Evolutionary conservation across 2,797 vertebrate species (phyloP), one percentile per base, ranked within the genome.

Genomic region (Sebastes iracundus): DNA sequence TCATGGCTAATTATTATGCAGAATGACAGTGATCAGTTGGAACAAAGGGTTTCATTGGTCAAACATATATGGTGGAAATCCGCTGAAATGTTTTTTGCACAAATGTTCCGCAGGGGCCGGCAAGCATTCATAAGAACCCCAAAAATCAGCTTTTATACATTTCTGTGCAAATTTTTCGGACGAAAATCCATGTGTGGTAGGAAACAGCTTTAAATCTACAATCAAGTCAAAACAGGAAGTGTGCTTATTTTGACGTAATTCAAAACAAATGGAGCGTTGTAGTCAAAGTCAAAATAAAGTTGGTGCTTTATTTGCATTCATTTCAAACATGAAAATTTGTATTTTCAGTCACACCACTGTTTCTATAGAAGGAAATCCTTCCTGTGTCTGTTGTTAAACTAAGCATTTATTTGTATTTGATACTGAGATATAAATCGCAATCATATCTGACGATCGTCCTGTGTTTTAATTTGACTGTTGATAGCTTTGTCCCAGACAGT

Each of bases 401-500:
- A 63, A 55, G 61, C 20, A 28, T 59, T 11, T 49, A 20, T 49
- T 66, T 75, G 35, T 27, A 58, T 65, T 64, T 65, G 32, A 32
- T 25, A 16, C 23, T 16, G 14, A 74, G 25, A 35, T 28, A 53
- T 60, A 33, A 74, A 70, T 20, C 12, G 12, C 20, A 52, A 42
- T 74, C 23, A 72, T 55, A 52, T 80, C 33, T 79, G 55, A 75
- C 72, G 32, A 35, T 46, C 7, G 3, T 35, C 58, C 16, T 53
- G 27, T 64, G 11, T 62, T 71, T 81, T 72, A 53, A 81, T 78
- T 72, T 59, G 30, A 65, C 33, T 56, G 46, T 60, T 58, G 35
- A 56, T 33, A 58, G 73, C 56, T 59, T 77, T 10, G n/a, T 61
- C 49, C 74, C 22, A 74, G 60, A 82, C 53, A 23, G 33, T 52